Evolutionary conservation across 1,140 invertebrate species (phyloP), one percentile per base, ranked within the genome.

Genomic region (Pachypeltis micranthus): DNA sequence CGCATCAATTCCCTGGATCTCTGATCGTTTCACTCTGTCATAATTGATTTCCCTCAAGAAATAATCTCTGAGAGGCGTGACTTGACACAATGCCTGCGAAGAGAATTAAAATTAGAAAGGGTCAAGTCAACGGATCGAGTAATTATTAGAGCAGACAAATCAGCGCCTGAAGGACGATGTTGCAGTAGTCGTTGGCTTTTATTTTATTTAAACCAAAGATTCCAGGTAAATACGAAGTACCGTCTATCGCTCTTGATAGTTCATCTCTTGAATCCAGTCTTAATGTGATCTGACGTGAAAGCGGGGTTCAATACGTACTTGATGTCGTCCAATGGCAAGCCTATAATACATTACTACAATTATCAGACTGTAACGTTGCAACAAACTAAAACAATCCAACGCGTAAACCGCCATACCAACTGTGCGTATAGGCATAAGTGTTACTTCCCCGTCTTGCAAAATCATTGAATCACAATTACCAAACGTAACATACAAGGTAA

Each of bases 301-400:
- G 93, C 98, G 56, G 97, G 97, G 79, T 99, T 98, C 56, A 99
- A 77, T 2, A 99, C 93, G 81, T 98, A 99, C 75, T 97, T 97
- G 29, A 99, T 99, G 71, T 99, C 96, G 77, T 97, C 95, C 64
- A 99, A 74, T 3, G 96, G 98, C 1, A 95, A 97, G 83, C 99
- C 89, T 89, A 70, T n/a, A 14, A 55, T n/a, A 55, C 16, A 55
- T 7, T 14, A n/a, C n/a, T n/a, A n/a, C n/a, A n/a, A n/a, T n/a
- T n/a, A n/a, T n/a, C n/a, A n/a, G n/a, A n/a, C n/a, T n/a, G n/a
- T n/a, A n/a, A n/a, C n/a, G n/a, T n/a, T n/a, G n/a, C n/a, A n/a
- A n/a, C n/a, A n/a, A n/a, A n/a, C n/a, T n/a, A n/a, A 39, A 10
- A 39, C n/a, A n/a, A 39, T 39, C 34, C 7, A 39, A 39, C 34